A percentile compares a stretch with the other conserved stretches of the same genome.
Conservation (phyloP, 2,113 vertebrate genomes). For the Phyllostomus discolor region DNA sequence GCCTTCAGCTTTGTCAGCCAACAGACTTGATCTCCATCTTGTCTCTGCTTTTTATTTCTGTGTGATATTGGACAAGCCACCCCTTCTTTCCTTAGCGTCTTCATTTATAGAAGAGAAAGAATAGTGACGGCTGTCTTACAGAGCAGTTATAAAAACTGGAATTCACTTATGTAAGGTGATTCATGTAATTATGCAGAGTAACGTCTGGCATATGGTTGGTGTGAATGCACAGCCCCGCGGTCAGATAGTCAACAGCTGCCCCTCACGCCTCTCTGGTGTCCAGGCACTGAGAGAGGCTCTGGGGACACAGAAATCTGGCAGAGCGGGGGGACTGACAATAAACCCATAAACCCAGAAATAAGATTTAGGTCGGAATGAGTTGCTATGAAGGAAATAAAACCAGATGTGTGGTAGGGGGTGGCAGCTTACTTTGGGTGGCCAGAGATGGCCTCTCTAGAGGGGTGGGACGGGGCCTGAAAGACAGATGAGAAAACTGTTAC, state of each 20-base stretch:
- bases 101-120: background rate
- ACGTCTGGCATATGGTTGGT: background rate
- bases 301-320: background rate
- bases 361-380: background rate
- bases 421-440: background rate
- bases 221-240: background rate
- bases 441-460: background rate
- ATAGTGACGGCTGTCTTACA: background rate
- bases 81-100: background rate
- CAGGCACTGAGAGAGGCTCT: background rate
- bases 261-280: background rate
- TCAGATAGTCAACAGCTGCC: background rate
- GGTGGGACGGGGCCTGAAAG: background rate
- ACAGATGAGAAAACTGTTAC: background rate
- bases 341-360: no score
- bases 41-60: background rate
- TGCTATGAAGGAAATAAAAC: background rate
- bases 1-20: background rate
- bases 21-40: background rate
- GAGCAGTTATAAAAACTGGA: background rate
- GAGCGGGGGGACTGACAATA: background rate
- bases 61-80: background rate
- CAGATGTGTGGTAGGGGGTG: background rate
- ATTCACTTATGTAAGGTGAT: background rate
- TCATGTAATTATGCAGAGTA: background rate